Conservation (phyloP, 2,888 invertebrate genomes). For the Drosophila neotestacea region DNA sequence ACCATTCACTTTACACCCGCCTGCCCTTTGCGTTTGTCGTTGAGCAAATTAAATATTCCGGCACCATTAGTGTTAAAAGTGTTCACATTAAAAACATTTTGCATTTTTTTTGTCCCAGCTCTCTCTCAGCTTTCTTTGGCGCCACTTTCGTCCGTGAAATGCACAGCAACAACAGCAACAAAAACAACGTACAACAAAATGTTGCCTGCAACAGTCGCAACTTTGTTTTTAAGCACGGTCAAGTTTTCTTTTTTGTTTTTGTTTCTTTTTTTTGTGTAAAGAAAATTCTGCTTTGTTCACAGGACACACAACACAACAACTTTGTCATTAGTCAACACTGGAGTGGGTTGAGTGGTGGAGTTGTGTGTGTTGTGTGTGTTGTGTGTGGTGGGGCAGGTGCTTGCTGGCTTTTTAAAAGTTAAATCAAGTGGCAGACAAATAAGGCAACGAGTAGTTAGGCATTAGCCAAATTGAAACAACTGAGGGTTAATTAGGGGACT, state of each 20-base stretch:
- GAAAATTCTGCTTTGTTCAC: constrained; percentile 38
- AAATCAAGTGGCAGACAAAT: constrained; percentile 14
- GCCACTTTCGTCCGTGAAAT: constrained; percentile 40
- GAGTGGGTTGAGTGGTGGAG: neutral
- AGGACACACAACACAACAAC: constrained; percentile 55
- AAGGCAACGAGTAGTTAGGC: neutral
- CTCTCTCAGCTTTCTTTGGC: constrained; percentile 26
- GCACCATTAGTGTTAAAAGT: constrained; percentile 85
- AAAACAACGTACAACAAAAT: constrained; percentile 5
- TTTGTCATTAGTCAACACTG: constrained; percentile 62
- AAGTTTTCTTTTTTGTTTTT: constrained; percentile 43
- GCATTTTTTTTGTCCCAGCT: constrained; percentile 64
- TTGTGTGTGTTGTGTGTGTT: neutral
- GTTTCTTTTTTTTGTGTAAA: constrained; percentile 44
- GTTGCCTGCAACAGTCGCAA: constrained; percentile 41
- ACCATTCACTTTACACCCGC: neutral
- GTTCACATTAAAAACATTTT: constrained; percentile 82
- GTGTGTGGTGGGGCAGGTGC: neutral
- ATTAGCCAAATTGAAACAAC: neutral
- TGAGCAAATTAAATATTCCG: constrained; percentile 83
- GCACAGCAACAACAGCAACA: constrained; percentile 19
- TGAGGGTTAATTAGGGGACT: neutral
- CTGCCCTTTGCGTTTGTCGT: constrained; percentile 30
- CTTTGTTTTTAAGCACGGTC: constrained; percentile 75
- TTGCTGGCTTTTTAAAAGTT: constrained; percentile 55